Evolutionary conservation across 1,140 invertebrate genomes (phyloP), one percentile per base, ranked within the genome.

Genomic region (Campodea augens): DNA sequence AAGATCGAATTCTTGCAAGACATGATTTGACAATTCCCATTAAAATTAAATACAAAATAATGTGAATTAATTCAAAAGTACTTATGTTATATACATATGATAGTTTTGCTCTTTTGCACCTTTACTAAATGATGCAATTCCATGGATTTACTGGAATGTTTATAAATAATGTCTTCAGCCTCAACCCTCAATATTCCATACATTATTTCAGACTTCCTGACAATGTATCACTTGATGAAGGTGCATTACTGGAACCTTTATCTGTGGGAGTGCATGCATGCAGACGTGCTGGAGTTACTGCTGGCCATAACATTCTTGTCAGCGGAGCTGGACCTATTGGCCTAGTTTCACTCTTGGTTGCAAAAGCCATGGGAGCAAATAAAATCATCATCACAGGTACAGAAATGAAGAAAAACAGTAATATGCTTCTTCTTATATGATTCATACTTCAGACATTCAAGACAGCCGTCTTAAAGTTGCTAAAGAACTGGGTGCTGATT

Each of bases 251-350:
- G 41, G 92, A 98, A 58, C 92, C 92, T 0, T 60, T 98, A 4
- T 80, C 87, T 0, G 89, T 96, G 21, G 91, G 78, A 15, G 84
- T 96, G 1, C 88, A 95, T 62, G 87, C 87, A 36, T 93, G 88
- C 54, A 72, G 78, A 49, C 70, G 87, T 43, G 88, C 75, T 4
- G 69, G 71, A 3, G 71, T 88, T 43, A 69, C 61, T 24, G 69
- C 78, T 5, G 87, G 85, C 1, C 74, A 75, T 13, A 71, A 66
- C 25, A 81, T 96, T 29, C 69, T 97, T 1, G 77, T 98, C 52
- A 70, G 82, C 45, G 92, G 92, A 18, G 85, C 89, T 24, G 92
- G 88, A 29, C 87, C 88, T 7, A 93, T 95, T 53, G 91, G 92
- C 20, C 68, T 96, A 5, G 76, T 93, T 1, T 80, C 73, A 21